These are phyloP conservation scores for Acrocera orbiculus DNA, from an alignment of 2,888 invertebrate species.

Conservation along the genomic window DNA sequence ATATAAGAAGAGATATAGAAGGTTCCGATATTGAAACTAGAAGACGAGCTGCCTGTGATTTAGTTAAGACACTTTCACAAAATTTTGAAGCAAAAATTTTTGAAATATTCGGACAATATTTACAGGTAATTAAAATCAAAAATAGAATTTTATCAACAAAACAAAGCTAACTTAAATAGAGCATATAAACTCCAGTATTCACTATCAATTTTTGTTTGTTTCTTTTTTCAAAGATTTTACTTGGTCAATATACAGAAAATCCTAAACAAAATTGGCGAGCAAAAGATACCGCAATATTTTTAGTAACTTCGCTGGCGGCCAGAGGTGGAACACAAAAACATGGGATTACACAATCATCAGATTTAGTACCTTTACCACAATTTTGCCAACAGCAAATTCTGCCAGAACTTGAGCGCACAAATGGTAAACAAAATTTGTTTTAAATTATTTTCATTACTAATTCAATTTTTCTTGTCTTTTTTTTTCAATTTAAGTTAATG, in stretches of 20 bases:
- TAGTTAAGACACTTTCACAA: constrained; percentile 77
- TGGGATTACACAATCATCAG: constrained; percentile 81
- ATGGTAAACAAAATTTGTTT: constrained; percentile 35
- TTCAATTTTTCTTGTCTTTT: constrained; percentile 1
- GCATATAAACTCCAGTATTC: constrained; percentile 22
- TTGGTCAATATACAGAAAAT: constrained; percentile 57
- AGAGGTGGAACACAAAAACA: constrained; percentile 76
- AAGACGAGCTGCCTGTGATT: constrained; percentile 88
- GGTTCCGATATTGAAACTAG: constrained; percentile 96
- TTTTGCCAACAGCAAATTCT: constrained; percentile 78
- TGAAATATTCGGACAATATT: constrained; percentile 71
- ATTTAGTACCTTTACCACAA: constrained; percentile 73
- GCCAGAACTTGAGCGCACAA: constrained; percentile 60
- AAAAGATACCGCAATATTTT: constrained; percentile 90
- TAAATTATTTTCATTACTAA: background rate
- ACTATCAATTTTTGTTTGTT: background rate
- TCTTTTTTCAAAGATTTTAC: constrained; percentile 18
- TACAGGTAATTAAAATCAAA: constrained; percentile 36
- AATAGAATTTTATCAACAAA: background rate
- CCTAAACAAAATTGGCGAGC: constrained; percentile 72
- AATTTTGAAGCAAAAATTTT: constrained; percentile 79
- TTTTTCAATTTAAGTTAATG: constrained; percentile 47
- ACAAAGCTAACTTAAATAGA: background rate
- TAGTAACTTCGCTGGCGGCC: constrained; percentile 87
- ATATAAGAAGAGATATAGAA: constrained; percentile 89